Evolutionary conservation across 37 sponge, comb jelly and placozoan genomes (phyloP).

Genomic region (Chondrilla cf. caribensis): DNA sequence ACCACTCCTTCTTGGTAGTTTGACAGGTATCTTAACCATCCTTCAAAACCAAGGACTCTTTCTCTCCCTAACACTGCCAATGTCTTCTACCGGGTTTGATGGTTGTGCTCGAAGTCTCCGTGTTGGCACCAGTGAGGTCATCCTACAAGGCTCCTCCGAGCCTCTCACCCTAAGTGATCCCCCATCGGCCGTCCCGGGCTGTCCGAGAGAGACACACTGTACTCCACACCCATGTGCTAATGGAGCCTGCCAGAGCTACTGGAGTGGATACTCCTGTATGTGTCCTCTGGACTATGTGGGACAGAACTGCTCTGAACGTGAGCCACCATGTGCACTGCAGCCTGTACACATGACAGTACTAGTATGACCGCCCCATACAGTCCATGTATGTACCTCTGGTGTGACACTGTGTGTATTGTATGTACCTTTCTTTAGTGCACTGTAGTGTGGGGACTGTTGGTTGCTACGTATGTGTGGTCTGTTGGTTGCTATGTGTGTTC

Average conservation of each 20-base stretch:
- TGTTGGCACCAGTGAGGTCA: neutral
- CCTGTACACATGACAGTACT: neutral
- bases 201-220: slow-evolving; percentile 9
- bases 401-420: too few relatives aligned
- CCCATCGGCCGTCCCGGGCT: neutral
- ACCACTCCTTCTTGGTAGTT: slow-evolving; percentile 23
- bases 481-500: too few relatives aligned
- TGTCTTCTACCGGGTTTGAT: neutral
- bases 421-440: too few relatives aligned
- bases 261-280: neutral
- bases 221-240: slow-evolving; percentile 2
- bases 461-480: too few relatives aligned
- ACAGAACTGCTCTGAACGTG: slow-evolving; percentile 26
- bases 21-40: neutral
- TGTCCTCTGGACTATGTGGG: slow-evolving; percentile 27
- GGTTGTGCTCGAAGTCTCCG: slow-evolving; percentile 4
- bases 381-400: too few relatives aligned
- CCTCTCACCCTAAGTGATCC: neutral
- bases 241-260: neutral
- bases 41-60: slow-evolving; percentile 17
- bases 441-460: too few relatives aligned
- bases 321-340: neutral
- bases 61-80: neutral
- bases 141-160: neutral
- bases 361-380: too few relatives aligned